Conservation (phyloP, 2,113 vertebrate genomes). For the Hydrolagus affinis region DNA sequence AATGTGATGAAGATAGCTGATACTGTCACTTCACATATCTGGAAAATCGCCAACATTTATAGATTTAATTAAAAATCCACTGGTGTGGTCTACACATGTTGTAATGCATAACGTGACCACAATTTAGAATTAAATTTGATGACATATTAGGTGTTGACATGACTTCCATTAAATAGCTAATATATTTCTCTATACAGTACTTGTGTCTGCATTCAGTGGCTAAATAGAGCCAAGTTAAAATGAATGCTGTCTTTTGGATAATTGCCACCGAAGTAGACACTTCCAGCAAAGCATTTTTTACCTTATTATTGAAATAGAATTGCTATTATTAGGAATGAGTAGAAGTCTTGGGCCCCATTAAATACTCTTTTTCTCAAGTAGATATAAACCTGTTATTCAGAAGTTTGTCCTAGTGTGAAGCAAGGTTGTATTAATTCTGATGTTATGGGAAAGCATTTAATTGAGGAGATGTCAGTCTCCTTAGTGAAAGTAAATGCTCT, state of each 20-base stretch:
- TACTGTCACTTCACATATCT: background rate
- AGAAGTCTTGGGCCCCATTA: background rate
- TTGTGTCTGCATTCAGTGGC: background rate
- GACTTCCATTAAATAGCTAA: background rate
- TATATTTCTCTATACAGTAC: background rate
- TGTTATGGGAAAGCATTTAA: background rate
- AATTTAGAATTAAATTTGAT: slow-evolving; percentile 26
- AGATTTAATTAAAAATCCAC: slow-evolving; percentile 30
- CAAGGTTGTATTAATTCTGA: background rate
- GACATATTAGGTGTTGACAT: slow-evolving; percentile 4
- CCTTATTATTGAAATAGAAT: background rate
- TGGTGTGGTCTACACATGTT: slow-evolving; percentile 7
- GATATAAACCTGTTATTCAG: background rate
- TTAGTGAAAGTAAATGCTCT: background rate
- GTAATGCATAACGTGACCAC: background rate
- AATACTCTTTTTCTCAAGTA: background rate
- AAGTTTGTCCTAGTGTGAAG: background rate
- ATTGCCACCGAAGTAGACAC: background rate
- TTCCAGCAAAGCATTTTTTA: background rate
- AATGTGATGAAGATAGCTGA: background rate
- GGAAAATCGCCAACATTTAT: background rate
- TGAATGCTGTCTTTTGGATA: background rate
- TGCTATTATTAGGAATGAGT: background rate
- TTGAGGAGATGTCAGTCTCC: background rate
- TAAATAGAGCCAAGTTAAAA: background rate